Base-by-base conservation (phyloP, 2,113 vertebrate genomes). In the Pristiophorus japonicus region DNA sequence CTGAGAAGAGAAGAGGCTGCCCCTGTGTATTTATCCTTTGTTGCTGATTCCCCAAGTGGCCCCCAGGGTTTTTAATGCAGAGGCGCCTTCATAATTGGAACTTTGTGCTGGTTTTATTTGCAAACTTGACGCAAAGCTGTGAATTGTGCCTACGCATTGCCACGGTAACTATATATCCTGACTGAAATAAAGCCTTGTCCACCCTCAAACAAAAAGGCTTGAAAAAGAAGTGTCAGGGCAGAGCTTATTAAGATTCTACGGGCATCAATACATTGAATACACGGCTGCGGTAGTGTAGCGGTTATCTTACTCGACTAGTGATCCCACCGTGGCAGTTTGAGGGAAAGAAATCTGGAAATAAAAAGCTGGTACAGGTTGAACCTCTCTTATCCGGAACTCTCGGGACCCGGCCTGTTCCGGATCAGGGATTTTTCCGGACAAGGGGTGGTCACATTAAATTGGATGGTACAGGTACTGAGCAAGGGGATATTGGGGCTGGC, bases 131-230 rank as follows among this genome's bases (percentile, higher is more conserved):
- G 1, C 34, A 6, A 42, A 3, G 75, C 75, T 81, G 75, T 42
- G n/a, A 81, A 92, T 22, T 63, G 30, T 90, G 51, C 51, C 47
- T 18, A 59, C 51, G 2, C 3, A 59, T 63, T 92, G 88, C 88
- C 20, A 38, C 2, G 59, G 59, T 18, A 65, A 92, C 38, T 7
- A 22, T 22, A 22, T 63, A 92, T 38, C n/a, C 18, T 92, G 59
- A 38, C 88, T 92, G 88, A 92, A 92, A 27, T 62, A 42, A 38
- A 92, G 55, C 88, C 88, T 92, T 92, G 88, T 92, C 65, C 59
- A 16, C 2, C 47, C 62, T 92, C 55, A 20, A 62, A 63, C 88
- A 92, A 92, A 92, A 92, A 18, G 18, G 59, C 30, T 92, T 92
- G 59, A 65, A 34, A 92, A 92, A 92, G 55, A n/a, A 91, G 24